Evolutionary conservation across 2,888 invertebrate genomes (phyloP).

Genomic region (Liposcelis brunnea): DNA sequence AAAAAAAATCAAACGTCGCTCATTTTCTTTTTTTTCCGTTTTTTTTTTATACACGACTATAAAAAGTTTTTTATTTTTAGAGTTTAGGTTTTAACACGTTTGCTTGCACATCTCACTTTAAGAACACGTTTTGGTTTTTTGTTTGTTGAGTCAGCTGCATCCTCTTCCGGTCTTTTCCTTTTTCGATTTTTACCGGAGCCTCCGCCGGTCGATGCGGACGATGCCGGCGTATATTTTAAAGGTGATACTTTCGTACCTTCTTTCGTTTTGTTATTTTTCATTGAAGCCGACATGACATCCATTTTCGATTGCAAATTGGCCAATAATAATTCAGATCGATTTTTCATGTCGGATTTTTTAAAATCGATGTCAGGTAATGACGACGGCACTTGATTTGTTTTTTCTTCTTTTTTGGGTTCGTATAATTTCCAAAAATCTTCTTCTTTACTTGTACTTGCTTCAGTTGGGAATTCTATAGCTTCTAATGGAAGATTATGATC

Average conservation of each 20-base stretch:
- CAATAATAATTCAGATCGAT: too few relatives aligned
- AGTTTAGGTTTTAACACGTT: constrained; percentile 7
- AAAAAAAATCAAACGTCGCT: too few relatives aligned
- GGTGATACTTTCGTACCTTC: not conserved
- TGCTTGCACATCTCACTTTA: constrained; percentile 3
- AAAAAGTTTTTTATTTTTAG: not conserved
- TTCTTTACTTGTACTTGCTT: constrained; percentile 6
- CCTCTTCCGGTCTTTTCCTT: not conserved
- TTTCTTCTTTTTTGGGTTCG: constrained; percentile 5
- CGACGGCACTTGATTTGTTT: not conserved
- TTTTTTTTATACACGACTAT: too few relatives aligned
- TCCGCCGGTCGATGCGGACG: not conserved
- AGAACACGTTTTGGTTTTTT: constrained; percentile 6
- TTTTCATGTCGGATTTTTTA: too few relatives aligned
- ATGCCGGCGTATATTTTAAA: not conserved
- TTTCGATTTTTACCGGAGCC: not conserved
- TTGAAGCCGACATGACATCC: too few relatives aligned
- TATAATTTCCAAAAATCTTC: constrained; percentile 8
- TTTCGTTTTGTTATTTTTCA: too few relatives aligned
- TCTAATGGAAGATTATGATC: constrained; percentile 8
- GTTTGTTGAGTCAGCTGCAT: not conserved
- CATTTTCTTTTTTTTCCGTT: too few relatives aligned
- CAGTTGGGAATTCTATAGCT: constrained; percentile 6
- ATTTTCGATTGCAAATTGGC: too few relatives aligned
- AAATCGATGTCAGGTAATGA: too few relatives aligned